Conservation (phyloP, 2,113 vertebrate genomes). For the Megaleporinus macrocephalus region DNA sequence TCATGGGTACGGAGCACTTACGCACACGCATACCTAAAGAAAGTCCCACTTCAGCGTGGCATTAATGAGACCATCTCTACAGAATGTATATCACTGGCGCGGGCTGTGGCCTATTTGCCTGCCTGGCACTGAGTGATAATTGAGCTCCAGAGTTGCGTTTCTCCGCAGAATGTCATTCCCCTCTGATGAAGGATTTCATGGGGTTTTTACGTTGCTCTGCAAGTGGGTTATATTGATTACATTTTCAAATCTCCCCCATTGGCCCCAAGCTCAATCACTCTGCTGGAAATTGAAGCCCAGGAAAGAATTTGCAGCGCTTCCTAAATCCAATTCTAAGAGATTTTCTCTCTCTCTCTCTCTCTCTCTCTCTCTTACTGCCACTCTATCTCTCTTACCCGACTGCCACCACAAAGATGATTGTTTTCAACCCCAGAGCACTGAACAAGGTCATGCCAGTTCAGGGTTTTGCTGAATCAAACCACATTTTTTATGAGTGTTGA, state of each 20-base stretch:
- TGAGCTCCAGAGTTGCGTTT: neutral
- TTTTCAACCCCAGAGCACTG: slow-evolving; percentile 7
- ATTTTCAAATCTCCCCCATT: slow-evolving; percentile 36
- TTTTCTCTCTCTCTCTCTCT: slow-evolving; percentile 9
- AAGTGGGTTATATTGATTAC: slow-evolving; percentile 61
- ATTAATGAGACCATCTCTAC: neutral
- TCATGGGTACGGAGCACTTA: slow-evolving; percentile 86
- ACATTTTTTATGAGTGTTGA: neutral
- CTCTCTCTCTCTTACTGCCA: neutral
- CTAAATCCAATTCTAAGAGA: slow-evolving; percentile 59
- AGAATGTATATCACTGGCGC: neutral
- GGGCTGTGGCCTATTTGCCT: neutral
- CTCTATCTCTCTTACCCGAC: slow-evolving; percentile 3
- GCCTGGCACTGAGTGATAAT: neutral
- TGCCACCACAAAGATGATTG: slow-evolving; percentile 5
- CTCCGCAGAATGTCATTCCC: neutral
- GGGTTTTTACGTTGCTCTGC: slow-evolving; percentile 51
- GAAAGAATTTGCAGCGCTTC: slow-evolving; percentile 46
- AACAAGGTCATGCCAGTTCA: slow-evolving; percentile 8
- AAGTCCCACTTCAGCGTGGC: neutral
- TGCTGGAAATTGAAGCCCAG: slow-evolving; percentile 58
- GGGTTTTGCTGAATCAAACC: slow-evolving; percentile 11
- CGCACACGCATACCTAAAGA: neutral
- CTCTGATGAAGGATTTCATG: slow-evolving; percentile 28
- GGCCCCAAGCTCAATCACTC: slow-evolving; percentile 56